Evolutionary conservation across 2,888 invertebrate species (phyloP), one percentile per base, ranked within the genome.

Genomic region (Lymantria monacha): DNA sequence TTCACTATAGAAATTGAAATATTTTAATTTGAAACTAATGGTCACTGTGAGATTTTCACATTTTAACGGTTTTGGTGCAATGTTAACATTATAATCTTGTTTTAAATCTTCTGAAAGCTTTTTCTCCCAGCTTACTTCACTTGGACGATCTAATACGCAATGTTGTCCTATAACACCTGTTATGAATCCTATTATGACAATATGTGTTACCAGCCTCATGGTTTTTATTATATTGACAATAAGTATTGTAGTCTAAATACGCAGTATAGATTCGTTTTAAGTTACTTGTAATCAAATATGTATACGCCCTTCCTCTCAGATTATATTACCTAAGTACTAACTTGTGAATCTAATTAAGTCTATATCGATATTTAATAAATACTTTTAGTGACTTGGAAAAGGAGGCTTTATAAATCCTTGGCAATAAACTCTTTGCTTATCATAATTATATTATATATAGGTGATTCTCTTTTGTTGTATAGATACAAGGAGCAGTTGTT

Each of bases 1-100:
- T 0, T 64, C 53, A 11, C 58, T 61, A 30, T 68, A 55, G 9
- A 76, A 77, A 2, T 41, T 43, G 42, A 85, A 82, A 0, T 55
- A 54, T 52, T 68, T 74, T 11, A 85, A 36, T 0, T 14, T 7
- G 42, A 80, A 74, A 0, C 8, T 41, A 0, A 77, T 2, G 0
- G 11, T 9, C 1, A 79, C 62, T 1, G 41, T 8, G 1, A 33
- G 1, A 9, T 46, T 11, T 10, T 58, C 41, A 0, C 61, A 48
- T 0, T 7, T 41, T 33, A 57, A 49, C 0, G 15, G 22, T 11
- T 12, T 47, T 7, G 54, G 59, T 9, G 59, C 55, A 7, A 42
- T 31, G 7, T 41, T 9, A 9, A 0, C 0, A 0, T 0, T 10
- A 9, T 36, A 8, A 42, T 31, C 7, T 7, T 9, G 7, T 1